Conservation (phyloP, 2,113 vertebrate genomes). For the Hyperopisus bebe region DNA sequence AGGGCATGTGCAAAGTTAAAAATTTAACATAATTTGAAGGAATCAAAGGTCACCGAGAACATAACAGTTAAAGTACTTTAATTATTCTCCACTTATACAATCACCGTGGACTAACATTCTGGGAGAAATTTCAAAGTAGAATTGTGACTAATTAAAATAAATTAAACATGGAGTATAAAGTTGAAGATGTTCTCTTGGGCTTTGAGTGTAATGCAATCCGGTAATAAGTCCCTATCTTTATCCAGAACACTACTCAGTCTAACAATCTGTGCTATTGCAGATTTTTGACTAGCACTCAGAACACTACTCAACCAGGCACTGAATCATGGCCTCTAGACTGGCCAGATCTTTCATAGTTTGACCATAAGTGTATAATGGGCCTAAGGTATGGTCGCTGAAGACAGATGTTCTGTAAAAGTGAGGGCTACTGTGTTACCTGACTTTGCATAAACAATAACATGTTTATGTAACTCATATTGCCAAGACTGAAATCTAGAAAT, state of each 20-base stretch:
- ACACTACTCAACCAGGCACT: background rate
- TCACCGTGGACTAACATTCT: background rate
- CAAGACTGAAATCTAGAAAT: background rate
- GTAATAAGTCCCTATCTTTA: background rate
- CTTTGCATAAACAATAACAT: background rate
- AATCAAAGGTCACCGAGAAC: background rate
- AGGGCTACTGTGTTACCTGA: background rate
- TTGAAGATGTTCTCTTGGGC: background rate
- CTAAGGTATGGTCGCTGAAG: background rate
- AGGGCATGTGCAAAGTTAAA: background rate
- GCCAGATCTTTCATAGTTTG: background rate
- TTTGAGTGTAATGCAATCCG: background rate
- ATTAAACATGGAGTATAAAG: background rate
- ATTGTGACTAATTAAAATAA: slow-evolving; percentile 14
- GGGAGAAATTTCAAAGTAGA: background rate
- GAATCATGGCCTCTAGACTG: background rate
- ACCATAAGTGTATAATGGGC: background rate
- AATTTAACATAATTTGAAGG: background rate
- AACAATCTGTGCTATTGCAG: background rate
- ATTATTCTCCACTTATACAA: slow-evolving; percentile 3
- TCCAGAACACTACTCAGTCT: background rate
- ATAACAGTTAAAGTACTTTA: background rate
- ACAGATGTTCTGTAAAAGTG: background rate
- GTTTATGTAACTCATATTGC: background rate
- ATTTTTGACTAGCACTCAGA: background rate